These are phyloP conservation scores for Glossophaga mutica DNA, from an alignment of 2,797 vertebrate species.

Conservation along the genomic window DNA sequence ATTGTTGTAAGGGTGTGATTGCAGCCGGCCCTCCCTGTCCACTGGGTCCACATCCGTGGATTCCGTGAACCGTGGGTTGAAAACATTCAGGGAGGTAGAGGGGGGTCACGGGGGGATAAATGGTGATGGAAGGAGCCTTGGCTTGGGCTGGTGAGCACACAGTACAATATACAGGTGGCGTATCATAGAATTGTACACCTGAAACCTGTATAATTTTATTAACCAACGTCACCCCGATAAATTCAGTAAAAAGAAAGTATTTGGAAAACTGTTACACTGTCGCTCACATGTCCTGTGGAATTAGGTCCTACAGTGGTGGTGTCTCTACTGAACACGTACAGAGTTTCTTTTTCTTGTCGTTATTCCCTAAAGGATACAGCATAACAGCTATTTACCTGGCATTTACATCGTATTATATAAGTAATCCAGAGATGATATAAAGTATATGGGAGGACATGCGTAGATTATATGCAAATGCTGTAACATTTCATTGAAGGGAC, in stretches of 20 bases:
- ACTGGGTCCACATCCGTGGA: background rate
- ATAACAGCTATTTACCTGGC: background rate
- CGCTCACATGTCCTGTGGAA: background rate
- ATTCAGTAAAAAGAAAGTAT: background rate
- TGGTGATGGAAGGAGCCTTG: background rate
- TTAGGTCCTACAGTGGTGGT: background rate
- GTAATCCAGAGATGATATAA: background rate
- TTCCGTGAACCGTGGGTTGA: background rate
- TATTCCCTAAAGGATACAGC: background rate
- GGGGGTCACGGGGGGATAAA: background rate
- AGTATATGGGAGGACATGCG: background rate
- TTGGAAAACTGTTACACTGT: background rate
- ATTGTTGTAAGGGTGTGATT: background rate
- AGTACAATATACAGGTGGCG: background rate
- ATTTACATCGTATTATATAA: background rate
- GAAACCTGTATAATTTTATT: background rate
- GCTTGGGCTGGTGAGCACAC: background rate
- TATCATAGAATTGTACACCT: background rate
- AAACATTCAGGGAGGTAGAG: background rate
- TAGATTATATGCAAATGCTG: background rate
- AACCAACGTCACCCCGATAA: background rate
- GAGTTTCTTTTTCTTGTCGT: background rate
- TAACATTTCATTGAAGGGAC: background rate
- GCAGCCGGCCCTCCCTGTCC: background rate
- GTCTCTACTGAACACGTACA: background rate